Percentiles rank a stretch among this genome's conserved stretches.
Conservation (phyloP, 2,888 invertebrate genomes). For the Lepidochrysops patricia region DNA sequence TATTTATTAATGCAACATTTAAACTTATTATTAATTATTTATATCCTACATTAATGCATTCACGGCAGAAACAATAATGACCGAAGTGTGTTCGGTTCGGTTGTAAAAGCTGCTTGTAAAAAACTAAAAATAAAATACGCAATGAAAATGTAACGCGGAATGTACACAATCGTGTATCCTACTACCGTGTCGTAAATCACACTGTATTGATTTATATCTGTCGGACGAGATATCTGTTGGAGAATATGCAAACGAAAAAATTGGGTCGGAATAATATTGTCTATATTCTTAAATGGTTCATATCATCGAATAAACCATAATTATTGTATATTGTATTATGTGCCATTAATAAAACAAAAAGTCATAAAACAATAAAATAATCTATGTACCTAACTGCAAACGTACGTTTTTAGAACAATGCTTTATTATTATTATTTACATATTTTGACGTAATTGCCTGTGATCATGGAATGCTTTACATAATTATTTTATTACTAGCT, state of each 20-base stretch:
- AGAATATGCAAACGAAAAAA: constrained; percentile 8
- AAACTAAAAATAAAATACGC: constrained; percentile 24
- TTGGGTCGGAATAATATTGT: not conserved
- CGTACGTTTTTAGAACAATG: too few species aligned
- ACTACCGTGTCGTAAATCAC: constrained; percentile 22
- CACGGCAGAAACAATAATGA: not conserved
- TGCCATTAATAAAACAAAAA: too few species aligned
- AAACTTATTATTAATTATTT: not conserved
- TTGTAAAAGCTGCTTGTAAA: constrained; percentile 18
- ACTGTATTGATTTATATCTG: constrained; percentile 16
- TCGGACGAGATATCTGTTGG: constrained; percentile 13
- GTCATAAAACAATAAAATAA: too few species aligned
- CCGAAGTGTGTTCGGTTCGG: not conserved
- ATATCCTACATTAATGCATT: not conserved
- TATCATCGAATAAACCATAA: not conserved
- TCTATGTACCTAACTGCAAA: too few species aligned
- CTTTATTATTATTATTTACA: too few species aligned
- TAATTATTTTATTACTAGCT: too few species aligned
- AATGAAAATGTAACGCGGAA: constrained; percentile 19
- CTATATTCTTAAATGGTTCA: not conserved
- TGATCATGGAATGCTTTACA: too few species aligned
- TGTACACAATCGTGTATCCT: constrained; percentile 20
- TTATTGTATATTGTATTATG: too few species aligned
- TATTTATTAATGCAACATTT: too few species aligned
- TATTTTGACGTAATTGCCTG: too few species aligned